Evolutionary conservation across 1,140 invertebrate species (phyloP).

Genomic region (Papilio machaon): DNA sequence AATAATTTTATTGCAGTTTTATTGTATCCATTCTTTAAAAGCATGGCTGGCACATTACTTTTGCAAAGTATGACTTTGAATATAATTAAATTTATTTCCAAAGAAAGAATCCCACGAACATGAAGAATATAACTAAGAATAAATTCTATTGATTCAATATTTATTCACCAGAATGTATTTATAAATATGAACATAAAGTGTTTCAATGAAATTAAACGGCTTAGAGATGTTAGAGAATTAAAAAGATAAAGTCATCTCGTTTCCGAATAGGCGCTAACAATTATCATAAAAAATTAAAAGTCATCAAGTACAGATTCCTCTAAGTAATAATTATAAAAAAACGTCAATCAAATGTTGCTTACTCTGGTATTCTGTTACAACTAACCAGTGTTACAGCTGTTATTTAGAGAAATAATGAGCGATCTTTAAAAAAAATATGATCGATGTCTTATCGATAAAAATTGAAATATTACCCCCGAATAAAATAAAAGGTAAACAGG

Average conservation of each 20-base stretch:
- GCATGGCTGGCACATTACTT: neutral
- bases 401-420: neutral
- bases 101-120: neutral
- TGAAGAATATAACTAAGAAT: neutral
- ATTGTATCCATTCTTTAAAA: neutral
- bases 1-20: neutral
- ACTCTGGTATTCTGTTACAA: neutral
- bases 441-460: constrained; percentile 7
- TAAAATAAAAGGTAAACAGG: neutral
- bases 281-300: too few species aligned
- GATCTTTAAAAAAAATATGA: neutral
- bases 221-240: too few species aligned
- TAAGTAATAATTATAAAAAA: neutral
- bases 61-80: neutral
- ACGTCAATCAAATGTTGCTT: neutral
- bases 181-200: too few species aligned
- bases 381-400: neutral
- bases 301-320: neutral
- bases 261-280: too few species aligned
- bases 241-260: too few species aligned
- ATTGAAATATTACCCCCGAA: neutral
- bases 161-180: too few species aligned
- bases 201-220: too few species aligned
- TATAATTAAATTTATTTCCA: neutral
- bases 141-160: too few species aligned